These are phyloP conservation scores for Athene noctua DNA, from an alignment of 2,113 vertebrate species.

Conservation along the genomic window DNA sequence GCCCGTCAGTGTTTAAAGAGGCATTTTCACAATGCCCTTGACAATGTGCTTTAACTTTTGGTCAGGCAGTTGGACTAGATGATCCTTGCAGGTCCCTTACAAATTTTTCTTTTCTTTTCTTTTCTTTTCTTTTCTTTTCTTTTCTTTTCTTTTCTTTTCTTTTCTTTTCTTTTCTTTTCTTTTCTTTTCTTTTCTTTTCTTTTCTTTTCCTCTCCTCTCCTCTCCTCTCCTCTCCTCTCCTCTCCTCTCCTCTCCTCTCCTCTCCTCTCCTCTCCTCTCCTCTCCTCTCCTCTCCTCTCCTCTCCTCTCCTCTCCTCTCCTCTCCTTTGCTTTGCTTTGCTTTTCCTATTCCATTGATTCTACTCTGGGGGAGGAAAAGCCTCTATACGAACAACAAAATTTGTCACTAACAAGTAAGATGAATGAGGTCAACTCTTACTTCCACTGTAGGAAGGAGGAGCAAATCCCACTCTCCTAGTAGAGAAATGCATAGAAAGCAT, in stretches of 20 bases:
- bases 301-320: no score
- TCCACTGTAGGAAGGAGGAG: neutral
- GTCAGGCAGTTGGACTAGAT: neutral
- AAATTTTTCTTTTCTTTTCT: neutral
- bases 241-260: no score
- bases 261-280: no score
- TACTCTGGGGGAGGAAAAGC: neutral
- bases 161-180: neutral
- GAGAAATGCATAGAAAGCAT: neutral
- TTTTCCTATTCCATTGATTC: neutral
- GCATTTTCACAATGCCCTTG: neutral
- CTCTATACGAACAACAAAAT: neutral
- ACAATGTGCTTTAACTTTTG: neutral
- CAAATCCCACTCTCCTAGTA: neutral
- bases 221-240: no score
- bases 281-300: no score
- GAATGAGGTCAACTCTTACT: neutral
- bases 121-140: neutral
- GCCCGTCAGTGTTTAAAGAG: neutral
- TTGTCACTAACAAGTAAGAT: neutral
- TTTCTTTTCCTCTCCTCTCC: no score
- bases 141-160: neutral
- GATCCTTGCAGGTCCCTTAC: neutral
- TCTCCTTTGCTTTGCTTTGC: no score
- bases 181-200: neutral